Evolutionary conservation across 2,113 vertebrate genomes (phyloP).

Genomic region (Leptobrachium leishanense): DNA sequence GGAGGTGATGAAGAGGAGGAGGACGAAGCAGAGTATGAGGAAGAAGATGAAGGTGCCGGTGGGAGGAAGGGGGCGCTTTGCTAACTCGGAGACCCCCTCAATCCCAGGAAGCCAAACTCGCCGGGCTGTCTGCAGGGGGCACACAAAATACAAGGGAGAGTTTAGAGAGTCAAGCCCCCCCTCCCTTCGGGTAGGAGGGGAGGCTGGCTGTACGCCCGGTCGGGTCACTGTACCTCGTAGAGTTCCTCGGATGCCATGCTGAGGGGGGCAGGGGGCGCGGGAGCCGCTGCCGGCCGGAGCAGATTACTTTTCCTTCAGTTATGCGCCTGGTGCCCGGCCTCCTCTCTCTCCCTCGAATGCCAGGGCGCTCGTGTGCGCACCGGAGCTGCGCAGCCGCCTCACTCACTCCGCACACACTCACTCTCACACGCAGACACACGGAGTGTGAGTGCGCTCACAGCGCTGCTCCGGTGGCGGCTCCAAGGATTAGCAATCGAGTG

Average conservation of each 20-base stretch:
- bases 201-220: background rate
- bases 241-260: slow-evolving; percentile 79
- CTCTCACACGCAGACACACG: background rate
- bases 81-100: background rate
- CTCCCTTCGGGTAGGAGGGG: background rate
- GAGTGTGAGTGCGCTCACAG: slow-evolving; percentile 23
- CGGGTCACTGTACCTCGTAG: slow-evolving; percentile 65
- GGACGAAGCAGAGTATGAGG: slow-evolving; percentile 1
- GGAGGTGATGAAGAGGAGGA: background rate
- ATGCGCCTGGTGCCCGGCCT: slow-evolving; percentile 59
- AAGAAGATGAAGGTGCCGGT: slow-evolving; percentile 41
- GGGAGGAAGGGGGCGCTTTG: slow-evolving; percentile 18
- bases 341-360: slow-evolving; percentile 49
- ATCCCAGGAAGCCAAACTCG: background rate
- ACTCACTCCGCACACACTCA: slow-evolving; percentile 42
- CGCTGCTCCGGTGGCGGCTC: slow-evolving; percentile 37
- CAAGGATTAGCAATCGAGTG: slow-evolving; percentile 58
- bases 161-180: no score
- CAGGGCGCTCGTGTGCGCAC: slow-evolving; percentile 65
- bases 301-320: slow-evolving; percentile 72
- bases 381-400: slow-evolving; percentile 70
- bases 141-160: no score
- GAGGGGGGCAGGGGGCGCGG: slow-evolving; percentile 60
- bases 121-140: background rate
- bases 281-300: slow-evolving; percentile 56